Percentiles rank a stretch among this genome's conserved stretches.
These are phyloP conservation scores for Melipona quadrifasciata DNA, from an alignment of 1,140 invertebrate genomes.

Conservation along the genomic window DNA sequence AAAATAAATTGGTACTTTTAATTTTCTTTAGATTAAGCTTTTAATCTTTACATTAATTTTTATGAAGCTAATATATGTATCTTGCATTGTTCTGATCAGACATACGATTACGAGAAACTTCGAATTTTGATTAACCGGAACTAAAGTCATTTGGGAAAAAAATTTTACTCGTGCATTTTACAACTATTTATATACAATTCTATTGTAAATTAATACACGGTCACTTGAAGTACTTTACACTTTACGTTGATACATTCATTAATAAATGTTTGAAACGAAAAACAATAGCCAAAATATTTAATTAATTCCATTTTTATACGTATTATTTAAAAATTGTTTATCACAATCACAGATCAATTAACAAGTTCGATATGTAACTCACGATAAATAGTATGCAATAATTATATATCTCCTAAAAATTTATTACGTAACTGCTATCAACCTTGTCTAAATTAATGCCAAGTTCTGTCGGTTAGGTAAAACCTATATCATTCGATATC, in stretches of 20 bases:
- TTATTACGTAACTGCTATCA: constrained; percentile 42
- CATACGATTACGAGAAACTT: neutral
- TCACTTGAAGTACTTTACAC: too few species aligned
- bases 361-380: neutral
- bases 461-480: constrained; percentile 6
- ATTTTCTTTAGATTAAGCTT: neutral
- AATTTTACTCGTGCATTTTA: neutral
- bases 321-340: neutral
- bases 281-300: neutral
- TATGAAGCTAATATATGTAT: constrained; percentile 1
- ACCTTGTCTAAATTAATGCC: constrained; percentile 21
- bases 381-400: neutral
- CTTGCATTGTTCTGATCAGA: neutral
- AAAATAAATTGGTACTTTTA: neutral
- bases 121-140: neutral
- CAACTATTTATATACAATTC: too few species aligned
- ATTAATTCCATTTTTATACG: neutral
- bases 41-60: neutral
- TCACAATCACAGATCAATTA: neutral
- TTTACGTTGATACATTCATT: neutral
- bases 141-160: neutral
- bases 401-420: constrained; percentile 14
- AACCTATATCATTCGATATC: neutral
- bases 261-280: neutral
- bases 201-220: too few species aligned